A percentile compares a stretch with the other conserved stretches of the same genome.
Evolutionary conservation across 2,888 invertebrate genomes (phyloP).

Genomic region (Pristionchus exspectatus): DNA sequence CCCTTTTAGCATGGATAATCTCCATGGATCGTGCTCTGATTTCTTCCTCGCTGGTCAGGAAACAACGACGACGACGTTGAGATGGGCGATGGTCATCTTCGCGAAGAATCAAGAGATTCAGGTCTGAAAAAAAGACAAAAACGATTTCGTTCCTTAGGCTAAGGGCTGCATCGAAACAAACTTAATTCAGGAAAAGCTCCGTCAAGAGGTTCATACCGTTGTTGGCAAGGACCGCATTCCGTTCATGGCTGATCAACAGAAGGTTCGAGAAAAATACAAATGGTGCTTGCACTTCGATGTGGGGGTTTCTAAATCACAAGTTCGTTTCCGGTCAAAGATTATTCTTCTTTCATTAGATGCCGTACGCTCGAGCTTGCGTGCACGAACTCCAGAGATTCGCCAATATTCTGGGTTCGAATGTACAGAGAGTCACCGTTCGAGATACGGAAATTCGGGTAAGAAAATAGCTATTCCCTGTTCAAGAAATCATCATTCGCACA

Average conservation of each 20-base stretch:
- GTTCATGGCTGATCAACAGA: not conserved
- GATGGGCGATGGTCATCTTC: not conserved
- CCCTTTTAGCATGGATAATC: not conserved
- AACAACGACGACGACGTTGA: constrained; percentile 23
- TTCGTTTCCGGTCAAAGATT: not conserved
- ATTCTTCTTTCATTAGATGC: constrained; percentile 25
- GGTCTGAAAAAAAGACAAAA: too few relatives aligned
- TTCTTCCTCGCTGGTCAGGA: constrained; percentile 20
- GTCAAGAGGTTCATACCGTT: not conserved
- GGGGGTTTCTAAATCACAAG: not conserved
- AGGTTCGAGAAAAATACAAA: too few relatives aligned
- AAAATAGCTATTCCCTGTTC: too few relatives aligned
- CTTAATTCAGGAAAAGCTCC: not conserved
- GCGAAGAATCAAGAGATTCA: not conserved
- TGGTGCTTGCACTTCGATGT: too few relatives aligned
- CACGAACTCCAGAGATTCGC: constrained; percentile 30
- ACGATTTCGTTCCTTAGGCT: too few relatives aligned
- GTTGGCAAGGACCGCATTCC: constrained; percentile 21
- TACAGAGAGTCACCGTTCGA: not conserved
- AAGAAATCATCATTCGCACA: too few relatives aligned
- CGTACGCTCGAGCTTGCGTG: constrained; percentile 29
- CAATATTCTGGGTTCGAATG: not conserved
- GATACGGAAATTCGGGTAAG: not conserved
- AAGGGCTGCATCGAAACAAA: too few relatives aligned
- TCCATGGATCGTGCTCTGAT: not conserved